A percentile compares a stretch with the other conserved stretches of the same genome.
phyloP scores from a whole-genome alignment of 2,797 vertebrate species.

The Malurus splendens region DNA sequence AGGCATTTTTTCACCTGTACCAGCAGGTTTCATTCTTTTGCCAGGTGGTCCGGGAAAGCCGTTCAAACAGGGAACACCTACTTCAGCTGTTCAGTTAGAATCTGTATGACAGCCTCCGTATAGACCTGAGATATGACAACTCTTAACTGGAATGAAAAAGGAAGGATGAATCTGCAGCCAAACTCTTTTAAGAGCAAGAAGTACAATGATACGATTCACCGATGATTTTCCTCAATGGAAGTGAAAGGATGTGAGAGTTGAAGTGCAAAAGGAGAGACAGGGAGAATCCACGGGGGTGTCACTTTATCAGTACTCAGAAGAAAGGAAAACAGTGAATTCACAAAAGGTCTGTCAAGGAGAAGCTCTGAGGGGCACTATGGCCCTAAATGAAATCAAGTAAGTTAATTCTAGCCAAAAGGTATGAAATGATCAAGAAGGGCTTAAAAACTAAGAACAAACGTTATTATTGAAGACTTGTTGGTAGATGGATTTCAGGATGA shows the following conservation, averaged over 20 bases:
- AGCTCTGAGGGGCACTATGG: not conserved
- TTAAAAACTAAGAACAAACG: not conserved
- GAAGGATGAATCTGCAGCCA: not conserved
- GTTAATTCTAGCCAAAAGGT: not conserved
- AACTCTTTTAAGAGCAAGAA: not conserved
- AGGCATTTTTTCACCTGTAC: constrained; percentile 33
- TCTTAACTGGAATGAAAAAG: constrained; percentile 11
- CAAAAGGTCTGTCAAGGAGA: not conserved
- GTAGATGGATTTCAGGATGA: not conserved
- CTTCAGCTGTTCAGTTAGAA: constrained; percentile 31
- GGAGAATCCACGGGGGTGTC: not conserved
- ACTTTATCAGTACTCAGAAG: not conserved
- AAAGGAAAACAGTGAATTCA: not conserved
- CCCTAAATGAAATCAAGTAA: not conserved
- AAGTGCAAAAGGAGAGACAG: not conserved
- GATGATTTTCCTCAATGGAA: not conserved
- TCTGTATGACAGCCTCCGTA: not conserved
- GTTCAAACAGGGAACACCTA: constrained; percentile 4
- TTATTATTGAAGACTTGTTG: not conserved
- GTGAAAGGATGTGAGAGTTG: not conserved
- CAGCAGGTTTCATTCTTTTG: constrained; percentile 15
- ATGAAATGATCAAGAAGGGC: not conserved
- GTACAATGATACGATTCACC: not conserved
- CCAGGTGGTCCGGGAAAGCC: not conserved
- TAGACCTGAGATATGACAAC: not conserved